phyloP scores from a whole-genome alignment of 2,888 invertebrate genomes.

The Hypomecis punctinalis region DNA sequence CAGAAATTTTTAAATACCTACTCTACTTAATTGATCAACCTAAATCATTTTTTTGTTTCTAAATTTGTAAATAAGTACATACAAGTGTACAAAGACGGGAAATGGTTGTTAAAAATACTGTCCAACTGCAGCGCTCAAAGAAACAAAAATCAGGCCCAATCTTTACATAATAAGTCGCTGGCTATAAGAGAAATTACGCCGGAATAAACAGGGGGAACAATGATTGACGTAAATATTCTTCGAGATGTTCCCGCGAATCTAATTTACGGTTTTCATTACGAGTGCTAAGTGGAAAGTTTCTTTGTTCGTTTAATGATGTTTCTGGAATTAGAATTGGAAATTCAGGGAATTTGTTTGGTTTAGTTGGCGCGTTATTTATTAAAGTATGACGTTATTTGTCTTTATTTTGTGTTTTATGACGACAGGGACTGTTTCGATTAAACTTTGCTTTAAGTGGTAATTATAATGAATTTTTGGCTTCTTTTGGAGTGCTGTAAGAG shows the following conservation, averaged over 20 bases:
- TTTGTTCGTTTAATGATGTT: conserved; percentile 56
- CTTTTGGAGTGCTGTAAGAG: not conserved
- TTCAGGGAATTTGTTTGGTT: conserved; percentile 56
- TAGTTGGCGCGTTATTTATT: conserved; percentile 40
- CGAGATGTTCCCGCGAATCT: conserved; percentile 43
- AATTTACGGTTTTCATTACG: conserved; percentile 55
- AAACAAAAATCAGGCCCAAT: no score
- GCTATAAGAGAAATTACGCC: conserved; percentile 24
- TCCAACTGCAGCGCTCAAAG: no score
- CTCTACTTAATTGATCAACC: no score
- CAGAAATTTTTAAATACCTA: no score
- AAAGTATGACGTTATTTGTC: conserved; percentile 33
- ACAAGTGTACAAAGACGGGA: no score
- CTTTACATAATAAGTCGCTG: no score
- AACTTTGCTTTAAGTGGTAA: conserved; percentile 31
- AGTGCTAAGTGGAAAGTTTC: conserved; percentile 65
- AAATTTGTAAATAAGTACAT: no score
- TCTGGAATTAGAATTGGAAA: conserved; percentile 60
- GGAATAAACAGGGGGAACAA: conserved; percentile 38
- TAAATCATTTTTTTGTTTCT: no score
- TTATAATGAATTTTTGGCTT: conserved; percentile 29
- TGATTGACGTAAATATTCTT: conserved; percentile 48
- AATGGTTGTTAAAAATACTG: no score
- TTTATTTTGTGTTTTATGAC: conserved; percentile 35
- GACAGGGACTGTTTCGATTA: conserved; percentile 29